Evolutionary conservation across 1,140 invertebrate species (phyloP).

Genomic region (Lucilia cuprina): DNA sequence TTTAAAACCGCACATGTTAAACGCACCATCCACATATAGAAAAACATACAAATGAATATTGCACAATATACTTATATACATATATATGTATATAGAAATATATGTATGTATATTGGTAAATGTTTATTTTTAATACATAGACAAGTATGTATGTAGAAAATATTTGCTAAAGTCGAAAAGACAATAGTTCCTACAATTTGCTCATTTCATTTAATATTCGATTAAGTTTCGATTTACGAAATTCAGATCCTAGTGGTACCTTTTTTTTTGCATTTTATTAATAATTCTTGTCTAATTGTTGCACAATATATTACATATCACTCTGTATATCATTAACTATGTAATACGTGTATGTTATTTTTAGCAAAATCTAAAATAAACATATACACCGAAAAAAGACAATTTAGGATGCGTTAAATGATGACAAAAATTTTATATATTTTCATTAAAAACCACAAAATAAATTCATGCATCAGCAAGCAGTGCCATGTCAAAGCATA

Average conservation of each 20-base stretch:
- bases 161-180: not conserved
- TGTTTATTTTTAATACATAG: not conserved
- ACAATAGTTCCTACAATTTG: no score
- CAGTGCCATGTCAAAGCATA: not conserved
- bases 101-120: no score
- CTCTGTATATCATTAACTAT: not conserved
- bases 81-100: not conserved
- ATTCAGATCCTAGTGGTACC: no score
- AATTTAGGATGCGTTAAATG: not conserved
- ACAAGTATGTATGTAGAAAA: not conserved
- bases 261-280: no score
- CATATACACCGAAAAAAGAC: not conserved
- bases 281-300: no score
- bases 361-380: not conserved
- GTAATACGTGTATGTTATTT: not conserved
- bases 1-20: conserved; percentile 9
- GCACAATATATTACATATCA: not conserved
- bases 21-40: not conserved
- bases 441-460: conserved; percentile 28
- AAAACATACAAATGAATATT: not conserved
- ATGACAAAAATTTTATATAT: conserved; percentile 14
- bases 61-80: not conserved
- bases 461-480: conserved; percentile 9
- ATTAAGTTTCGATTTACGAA: no score
- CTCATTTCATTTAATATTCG: no score